phyloP scores from a whole-genome alignment of 2,888 invertebrate species.

The Amaurobius ferox region DNA sequence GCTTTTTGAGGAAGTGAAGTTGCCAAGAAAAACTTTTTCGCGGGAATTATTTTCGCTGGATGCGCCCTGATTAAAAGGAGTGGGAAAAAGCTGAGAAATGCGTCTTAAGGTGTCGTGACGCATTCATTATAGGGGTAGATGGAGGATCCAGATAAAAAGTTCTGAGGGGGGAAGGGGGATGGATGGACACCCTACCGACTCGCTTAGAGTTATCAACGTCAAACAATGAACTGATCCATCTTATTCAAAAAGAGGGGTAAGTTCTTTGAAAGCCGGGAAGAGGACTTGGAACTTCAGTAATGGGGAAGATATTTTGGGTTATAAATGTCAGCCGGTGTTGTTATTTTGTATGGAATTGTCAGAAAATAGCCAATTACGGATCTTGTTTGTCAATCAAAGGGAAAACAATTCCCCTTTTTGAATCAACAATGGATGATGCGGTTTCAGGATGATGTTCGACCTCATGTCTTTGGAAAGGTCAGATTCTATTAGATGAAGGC shows the following conservation, averaged over 20 bases:
- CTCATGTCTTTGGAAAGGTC: too few relatives aligned
- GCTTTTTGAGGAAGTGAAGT: not conserved
- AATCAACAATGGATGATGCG: too few relatives aligned
- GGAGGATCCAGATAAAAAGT: constrained; percentile 23
- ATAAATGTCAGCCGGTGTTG: not conserved
- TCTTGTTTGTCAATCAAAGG: not conserved
- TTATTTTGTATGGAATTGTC: constrained; percentile 1
- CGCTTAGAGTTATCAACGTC: constrained; percentile 45
- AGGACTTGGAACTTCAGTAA: not conserved
- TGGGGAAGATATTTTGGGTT: constrained; percentile 21
- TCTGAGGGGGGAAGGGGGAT: not conserved
- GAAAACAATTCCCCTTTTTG: not conserved
- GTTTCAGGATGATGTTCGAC: too few relatives aligned
- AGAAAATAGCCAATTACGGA: not conserved
- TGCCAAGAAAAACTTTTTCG: not conserved
- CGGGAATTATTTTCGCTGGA: constrained; percentile 9
- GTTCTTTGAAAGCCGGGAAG: constrained; percentile 2
- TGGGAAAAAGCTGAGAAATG: constrained; percentile 30
- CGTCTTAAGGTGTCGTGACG: constrained; percentile 43
- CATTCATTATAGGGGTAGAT: constrained; percentile 61
- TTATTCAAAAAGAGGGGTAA: constrained; percentile 23
- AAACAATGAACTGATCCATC: constrained; percentile 64
- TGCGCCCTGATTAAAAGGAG: constrained; percentile 42
- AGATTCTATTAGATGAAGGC: too few relatives aligned
- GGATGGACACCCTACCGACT: constrained; percentile 21